These are phyloP conservation scores for Silurus lanzhouensis DNA, from an alignment of 2,797 vertebrate species.

Conservation along the genomic window DNA sequence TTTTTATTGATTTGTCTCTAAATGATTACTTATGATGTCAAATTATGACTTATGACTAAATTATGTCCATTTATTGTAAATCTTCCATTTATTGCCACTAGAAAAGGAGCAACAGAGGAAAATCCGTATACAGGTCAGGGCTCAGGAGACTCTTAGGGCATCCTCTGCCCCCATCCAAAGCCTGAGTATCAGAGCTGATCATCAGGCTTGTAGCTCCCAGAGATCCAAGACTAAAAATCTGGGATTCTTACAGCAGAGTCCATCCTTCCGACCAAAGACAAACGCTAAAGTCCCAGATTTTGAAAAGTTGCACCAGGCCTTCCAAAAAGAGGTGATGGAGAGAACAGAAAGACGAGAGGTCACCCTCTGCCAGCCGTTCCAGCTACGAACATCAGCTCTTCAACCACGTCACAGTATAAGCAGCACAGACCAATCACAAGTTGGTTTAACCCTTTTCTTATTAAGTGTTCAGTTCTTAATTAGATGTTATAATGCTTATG, in stretches of 20 bases:
- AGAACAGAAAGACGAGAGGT: conserved; percentile 73
- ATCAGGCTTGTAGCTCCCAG: conserved; percentile 67
- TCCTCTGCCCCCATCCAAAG: conserved; percentile 66
- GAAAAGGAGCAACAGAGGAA: conserved; percentile 79
- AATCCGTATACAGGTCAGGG: conserved; percentile 75
- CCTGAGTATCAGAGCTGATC: conserved; percentile 46
- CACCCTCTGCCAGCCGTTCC: conserved; percentile 86
- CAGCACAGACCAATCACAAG: conserved; percentile 68
- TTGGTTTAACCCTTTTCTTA: conserved; percentile 56
- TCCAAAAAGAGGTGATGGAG: conserved; percentile 77
- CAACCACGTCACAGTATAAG: conserved; percentile 61
- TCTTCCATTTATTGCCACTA: conserved; percentile 62
- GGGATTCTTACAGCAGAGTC: conserved; percentile 81
- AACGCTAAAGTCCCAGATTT: conserved; percentile 84
- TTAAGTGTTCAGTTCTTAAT: background rate
- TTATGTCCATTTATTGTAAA: background rate
- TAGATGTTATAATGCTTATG: background rate
- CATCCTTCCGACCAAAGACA: conserved; percentile 85
- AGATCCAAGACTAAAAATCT: conserved; percentile 78
- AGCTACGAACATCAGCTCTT: conserved; percentile 81
- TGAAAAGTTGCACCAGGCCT: conserved; percentile 79
- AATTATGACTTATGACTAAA: background rate
- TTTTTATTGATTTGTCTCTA: background rate
- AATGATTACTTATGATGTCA: background rate
- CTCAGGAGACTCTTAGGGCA: conserved; percentile 73